phyloP scores from a whole-genome alignment of 1,140 invertebrate species.

The Drosophila bocki region DNA sequence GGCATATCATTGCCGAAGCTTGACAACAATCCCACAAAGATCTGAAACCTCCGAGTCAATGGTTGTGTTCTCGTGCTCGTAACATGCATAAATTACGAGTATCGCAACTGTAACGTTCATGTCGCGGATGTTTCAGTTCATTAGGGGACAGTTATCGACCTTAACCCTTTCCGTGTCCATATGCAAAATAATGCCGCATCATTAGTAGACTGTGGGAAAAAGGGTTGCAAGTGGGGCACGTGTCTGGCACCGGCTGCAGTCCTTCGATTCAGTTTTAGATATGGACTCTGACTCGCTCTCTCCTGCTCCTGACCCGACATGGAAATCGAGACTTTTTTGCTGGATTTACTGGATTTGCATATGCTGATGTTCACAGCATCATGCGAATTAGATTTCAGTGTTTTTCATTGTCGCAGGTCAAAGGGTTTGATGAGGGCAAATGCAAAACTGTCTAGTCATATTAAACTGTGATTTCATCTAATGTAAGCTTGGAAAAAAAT shows the following conservation, averaged over 20 bases:
- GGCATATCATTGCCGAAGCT: constrained; percentile 47
- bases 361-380: constrained; percentile 66
- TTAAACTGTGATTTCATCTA: constrained; percentile 7
- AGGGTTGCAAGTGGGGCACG: constrained; percentile 73
- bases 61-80: constrained; percentile 39
- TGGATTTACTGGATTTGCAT: constrained; percentile 63
- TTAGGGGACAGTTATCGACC: constrained; percentile 50
- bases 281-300: constrained; percentile 12
- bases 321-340: constrained; percentile 19
- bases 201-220: constrained; percentile 68
- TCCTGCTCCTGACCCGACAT: constrained; percentile 2
- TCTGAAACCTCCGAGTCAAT: constrained; percentile 62
- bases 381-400: constrained; percentile 46
- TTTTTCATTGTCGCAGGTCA: constrained; percentile 44
- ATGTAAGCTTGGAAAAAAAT: neutral
- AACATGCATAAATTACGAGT: constrained; percentile 69
- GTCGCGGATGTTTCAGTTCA: constrained; percentile 73
- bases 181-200: constrained; percentile 80
- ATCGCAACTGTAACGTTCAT: constrained; percentile 61
- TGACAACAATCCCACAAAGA: constrained; percentile 23
- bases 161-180: constrained; percentile 68
- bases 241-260: constrained; percentile 47
- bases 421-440: constrained; percentile 40
- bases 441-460: constrained; percentile 26
- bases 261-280: constrained; percentile 18